These are phyloP conservation scores for Drosophila bocki DNA, from an alignment of 1,140 invertebrate species.

Conservation along the genomic window DNA sequence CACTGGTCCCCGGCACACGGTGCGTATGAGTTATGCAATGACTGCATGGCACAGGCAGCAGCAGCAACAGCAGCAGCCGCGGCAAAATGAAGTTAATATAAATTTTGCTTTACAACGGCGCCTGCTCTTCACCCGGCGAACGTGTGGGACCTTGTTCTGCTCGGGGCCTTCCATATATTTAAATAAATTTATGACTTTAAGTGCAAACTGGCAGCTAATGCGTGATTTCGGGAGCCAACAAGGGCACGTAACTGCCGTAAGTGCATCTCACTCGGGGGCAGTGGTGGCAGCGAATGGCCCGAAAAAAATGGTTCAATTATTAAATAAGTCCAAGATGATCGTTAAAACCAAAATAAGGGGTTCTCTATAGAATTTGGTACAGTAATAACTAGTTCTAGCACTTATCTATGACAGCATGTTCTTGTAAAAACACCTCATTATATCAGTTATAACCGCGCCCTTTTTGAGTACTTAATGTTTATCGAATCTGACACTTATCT, in stretches of 20 bases:
- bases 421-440: too few relatives aligned
- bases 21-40: constrained; percentile 80
- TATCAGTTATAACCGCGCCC: too few relatives aligned
- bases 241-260: constrained; percentile 53
- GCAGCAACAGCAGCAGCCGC: constrained; percentile 8
- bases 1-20: constrained; percentile 63
- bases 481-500: background rate
- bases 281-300: background rate
- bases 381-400: too few relatives aligned
- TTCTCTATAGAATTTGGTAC: too few relatives aligned
- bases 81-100: constrained; percentile 80
- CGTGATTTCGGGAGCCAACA: constrained; percentile 68
- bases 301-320: constrained; percentile 2
- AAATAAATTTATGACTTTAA: constrained; percentile 84
- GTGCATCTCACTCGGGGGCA: constrained; percentile 2
- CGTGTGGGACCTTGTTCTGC: constrained; percentile 31
- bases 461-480: background rate
- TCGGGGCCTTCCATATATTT: constrained; percentile 61
- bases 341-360: too few relatives aligned
- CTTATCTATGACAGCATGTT: too few relatives aligned
- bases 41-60: constrained; percentile 55
- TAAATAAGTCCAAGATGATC: background rate
- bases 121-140: constrained; percentile 19
- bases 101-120: constrained; percentile 71
- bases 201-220: constrained; percentile 82